These are phyloP conservation scores for Mercenaria mercenaria DNA, from an alignment of 1,140 invertebrate genomes.

Conservation along the genomic window DNA sequence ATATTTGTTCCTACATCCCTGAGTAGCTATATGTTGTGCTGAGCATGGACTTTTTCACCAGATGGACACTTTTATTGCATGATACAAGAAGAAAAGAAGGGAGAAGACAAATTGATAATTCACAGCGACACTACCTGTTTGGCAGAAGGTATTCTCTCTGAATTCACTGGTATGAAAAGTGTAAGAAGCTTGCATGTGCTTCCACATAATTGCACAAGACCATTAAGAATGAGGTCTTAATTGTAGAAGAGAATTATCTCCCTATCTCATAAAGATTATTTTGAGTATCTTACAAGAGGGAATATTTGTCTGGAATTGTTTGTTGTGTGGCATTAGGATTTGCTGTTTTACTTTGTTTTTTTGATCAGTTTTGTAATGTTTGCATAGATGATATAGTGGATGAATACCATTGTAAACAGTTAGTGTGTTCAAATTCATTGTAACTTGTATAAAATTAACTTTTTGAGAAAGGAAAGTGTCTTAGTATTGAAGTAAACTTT, in stretches of 20 bases:
- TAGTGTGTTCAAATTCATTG: too few species aligned
- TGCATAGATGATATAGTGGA: neutral
- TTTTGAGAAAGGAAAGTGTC: too few species aligned
- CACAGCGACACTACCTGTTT: neutral
- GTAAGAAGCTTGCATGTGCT: neutral
- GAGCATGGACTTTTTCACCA: too few species aligned
- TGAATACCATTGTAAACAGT: neutral
- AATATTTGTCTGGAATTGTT: neutral
- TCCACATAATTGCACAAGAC: neutral
- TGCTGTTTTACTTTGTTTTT: too few species aligned
- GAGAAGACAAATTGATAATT: neutral
- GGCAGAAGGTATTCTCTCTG: neutral
- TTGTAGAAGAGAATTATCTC: neutral
- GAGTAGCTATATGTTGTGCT: too few species aligned
- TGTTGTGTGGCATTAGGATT: neutral
- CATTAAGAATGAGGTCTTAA: conserved; percentile 4
- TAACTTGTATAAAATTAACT: too few species aligned
- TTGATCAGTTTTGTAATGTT: neutral
- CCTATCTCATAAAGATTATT: neutral
- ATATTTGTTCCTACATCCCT: too few species aligned
- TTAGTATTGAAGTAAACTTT: too few species aligned
- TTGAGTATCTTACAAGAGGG: neutral
- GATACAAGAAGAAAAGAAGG: too few species aligned
- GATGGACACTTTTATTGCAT: too few species aligned
- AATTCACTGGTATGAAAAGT: neutral